Conservation (phyloP, 2,113 vertebrate species). For the Loxodonta africana region DNA sequence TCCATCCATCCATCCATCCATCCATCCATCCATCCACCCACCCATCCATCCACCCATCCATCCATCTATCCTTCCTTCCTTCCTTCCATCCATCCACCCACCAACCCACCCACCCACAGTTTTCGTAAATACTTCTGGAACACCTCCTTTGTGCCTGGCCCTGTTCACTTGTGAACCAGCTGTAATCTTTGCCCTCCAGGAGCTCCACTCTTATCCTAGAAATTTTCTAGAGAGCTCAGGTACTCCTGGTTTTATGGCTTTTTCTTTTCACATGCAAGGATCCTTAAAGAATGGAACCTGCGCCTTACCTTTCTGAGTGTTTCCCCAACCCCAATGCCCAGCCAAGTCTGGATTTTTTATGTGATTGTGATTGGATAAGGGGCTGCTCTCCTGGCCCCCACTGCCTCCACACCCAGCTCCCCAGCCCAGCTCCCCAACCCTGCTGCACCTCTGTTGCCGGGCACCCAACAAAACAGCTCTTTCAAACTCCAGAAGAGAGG, state of each 20-base stretch:
- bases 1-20: not conserved
- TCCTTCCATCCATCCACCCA: not conserved
- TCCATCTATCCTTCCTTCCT: no score
- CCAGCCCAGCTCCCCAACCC: not conserved
- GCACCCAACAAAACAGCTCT: slow-evolving; percentile 52
- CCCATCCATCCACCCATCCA: no score
- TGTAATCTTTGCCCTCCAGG: not conserved
- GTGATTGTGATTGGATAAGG: not conserved
- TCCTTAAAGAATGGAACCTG: not conserved
- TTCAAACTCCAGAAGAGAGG: slow-evolving; percentile 1
- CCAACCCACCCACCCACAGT: not conserved
- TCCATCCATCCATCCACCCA: not conserved
- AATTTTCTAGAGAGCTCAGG: not conserved
- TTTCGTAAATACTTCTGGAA: not conserved
- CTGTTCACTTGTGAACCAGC: not conserved
- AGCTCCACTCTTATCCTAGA: not conserved
- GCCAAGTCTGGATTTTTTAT: not conserved
- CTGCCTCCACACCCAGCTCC: not conserved
- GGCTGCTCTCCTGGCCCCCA: not conserved
- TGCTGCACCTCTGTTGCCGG: slow-evolving; percentile 29
- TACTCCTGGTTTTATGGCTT: not conserved
- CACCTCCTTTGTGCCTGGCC: not conserved
- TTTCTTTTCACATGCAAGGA: not conserved
- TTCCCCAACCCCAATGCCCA: not conserved
- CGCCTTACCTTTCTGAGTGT: not conserved